Conservation (phyloP, 2,888 invertebrate species). For the Steinernema carpocapsae region DNA sequence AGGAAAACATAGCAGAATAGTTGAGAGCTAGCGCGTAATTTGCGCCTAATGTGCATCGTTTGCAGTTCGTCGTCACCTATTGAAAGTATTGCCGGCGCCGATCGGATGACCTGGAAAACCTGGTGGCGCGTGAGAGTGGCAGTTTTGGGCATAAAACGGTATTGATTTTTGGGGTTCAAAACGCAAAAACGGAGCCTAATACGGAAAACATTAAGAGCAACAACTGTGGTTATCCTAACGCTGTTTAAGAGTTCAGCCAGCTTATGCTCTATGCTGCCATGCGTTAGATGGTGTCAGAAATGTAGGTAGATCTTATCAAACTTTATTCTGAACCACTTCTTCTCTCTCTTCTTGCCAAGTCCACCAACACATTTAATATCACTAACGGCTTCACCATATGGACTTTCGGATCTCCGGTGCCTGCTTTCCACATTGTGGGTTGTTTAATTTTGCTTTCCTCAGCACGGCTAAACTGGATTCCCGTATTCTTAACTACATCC, state of each 20-base stretch:
- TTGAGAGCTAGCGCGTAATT: neutral
- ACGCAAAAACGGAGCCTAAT: neutral
- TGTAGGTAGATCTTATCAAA: too few relatives aligned
- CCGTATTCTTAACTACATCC: too few relatives aligned
- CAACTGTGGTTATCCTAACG: neutral
- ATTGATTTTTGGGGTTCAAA: neutral
- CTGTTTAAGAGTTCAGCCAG: conserved; percentile 67
- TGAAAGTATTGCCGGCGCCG: neutral
- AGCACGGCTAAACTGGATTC: too few relatives aligned
- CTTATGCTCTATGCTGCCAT: conserved; percentile 63
- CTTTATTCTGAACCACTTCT: too few relatives aligned
- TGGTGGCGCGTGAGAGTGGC: neutral
- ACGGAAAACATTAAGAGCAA: neutral
- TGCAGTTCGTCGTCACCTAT: neutral
- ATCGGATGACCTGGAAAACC: conserved; percentile 15
- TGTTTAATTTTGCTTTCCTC: too few relatives aligned
- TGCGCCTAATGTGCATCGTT: conserved; percentile 24
- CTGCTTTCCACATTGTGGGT: too few relatives aligned
- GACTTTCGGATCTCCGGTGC: too few relatives aligned
- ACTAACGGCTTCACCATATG: too few relatives aligned
- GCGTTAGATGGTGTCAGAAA: neutral
- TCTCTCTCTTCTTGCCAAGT: too few relatives aligned
- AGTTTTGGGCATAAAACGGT: neutral
- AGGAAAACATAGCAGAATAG: neutral
- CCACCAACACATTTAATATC: too few relatives aligned